Percentiles rank a stretch among this genome's conserved stretches.
These are phyloP conservation scores for Drosophila melanosoma DNA, from an alignment of 2,888 invertebrate species.

Conservation along the genomic window DNA sequence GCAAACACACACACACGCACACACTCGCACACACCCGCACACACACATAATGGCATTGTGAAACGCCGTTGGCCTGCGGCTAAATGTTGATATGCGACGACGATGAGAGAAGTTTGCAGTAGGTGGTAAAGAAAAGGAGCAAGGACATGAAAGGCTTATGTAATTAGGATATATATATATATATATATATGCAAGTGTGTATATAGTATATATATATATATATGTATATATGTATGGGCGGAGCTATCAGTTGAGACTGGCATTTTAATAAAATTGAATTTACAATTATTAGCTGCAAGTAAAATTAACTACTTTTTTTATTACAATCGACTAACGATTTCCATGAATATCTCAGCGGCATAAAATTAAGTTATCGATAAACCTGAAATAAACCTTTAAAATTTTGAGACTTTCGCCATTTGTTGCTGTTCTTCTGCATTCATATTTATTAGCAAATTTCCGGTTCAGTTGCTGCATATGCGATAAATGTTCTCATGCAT, in stretches of 20 bases:
- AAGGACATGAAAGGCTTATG: constrained; percentile 43
- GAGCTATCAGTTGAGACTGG: constrained; percentile 10
- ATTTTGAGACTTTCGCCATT: not conserved
- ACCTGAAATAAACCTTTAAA: not conserved
- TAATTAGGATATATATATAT: constrained; percentile 5
- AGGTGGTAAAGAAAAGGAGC: constrained; percentile 63
- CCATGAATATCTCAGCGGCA: not conserved
- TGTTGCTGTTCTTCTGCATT: not conserved
- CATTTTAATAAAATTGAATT: not conserved
- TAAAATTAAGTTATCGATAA: not conserved
- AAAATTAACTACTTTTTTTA: not conserved
- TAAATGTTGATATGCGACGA: constrained; percentile 41
- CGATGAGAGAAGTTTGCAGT: constrained; percentile 49
- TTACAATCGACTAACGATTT: not conserved
- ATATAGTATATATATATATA: not conserved
- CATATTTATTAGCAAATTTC: not conserved
- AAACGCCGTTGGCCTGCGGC: constrained; percentile 29
- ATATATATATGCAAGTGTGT: constrained; percentile 7
- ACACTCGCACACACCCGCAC: constrained; percentile 13
- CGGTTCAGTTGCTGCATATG: not conserved
- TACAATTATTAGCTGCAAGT: not conserved
- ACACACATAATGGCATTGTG: not conserved
- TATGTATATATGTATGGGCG: not conserved
- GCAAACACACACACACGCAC: constrained; percentile 15
- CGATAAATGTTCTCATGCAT: not conserved